Evolutionary conservation across 2,888 invertebrate genomes (phyloP).

Genomic region (Dryobota labecula): DNA sequence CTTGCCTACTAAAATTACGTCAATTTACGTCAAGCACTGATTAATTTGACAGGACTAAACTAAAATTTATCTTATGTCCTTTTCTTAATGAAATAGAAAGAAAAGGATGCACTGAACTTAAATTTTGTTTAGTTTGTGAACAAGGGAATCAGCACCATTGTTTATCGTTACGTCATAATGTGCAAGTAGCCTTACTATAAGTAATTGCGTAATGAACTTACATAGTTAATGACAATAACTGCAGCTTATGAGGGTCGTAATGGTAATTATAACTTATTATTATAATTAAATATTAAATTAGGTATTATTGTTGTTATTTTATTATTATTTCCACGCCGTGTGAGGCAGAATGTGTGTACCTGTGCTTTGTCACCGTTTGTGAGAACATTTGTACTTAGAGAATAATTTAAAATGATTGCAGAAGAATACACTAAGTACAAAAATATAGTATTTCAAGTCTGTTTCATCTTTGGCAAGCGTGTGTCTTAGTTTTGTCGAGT

Average conservation of each 20-base stretch:
- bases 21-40: too few relatives aligned
- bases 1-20: too few relatives aligned
- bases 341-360: background rate
- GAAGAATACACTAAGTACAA: background rate
- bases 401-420: background rate
- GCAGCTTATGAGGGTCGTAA: constrained; percentile 49
- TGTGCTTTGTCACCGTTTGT: background rate
- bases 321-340: constrained; percentile 14
- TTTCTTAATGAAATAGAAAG: too few relatives aligned
- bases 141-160: too few relatives aligned
- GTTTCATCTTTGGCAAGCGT: too few relatives aligned
- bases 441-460: too few relatives aligned
- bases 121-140: too few relatives aligned
- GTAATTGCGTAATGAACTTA: constrained; percentile 43
- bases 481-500: too few relatives aligned
- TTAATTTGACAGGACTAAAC: too few relatives aligned
- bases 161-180: constrained; percentile 35
- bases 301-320: constrained; percentile 9
- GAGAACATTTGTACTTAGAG: too few relatives aligned
- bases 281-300: constrained; percentile 26
- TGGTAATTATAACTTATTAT: constrained; percentile 43
- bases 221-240: constrained; percentile 48
- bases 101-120: too few relatives aligned
- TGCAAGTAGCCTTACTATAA: constrained; percentile 26
- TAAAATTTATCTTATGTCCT: too few relatives aligned